Conservation (phyloP, 2,797 vertebrate genomes). For the Miichthys miiuy region DNA sequence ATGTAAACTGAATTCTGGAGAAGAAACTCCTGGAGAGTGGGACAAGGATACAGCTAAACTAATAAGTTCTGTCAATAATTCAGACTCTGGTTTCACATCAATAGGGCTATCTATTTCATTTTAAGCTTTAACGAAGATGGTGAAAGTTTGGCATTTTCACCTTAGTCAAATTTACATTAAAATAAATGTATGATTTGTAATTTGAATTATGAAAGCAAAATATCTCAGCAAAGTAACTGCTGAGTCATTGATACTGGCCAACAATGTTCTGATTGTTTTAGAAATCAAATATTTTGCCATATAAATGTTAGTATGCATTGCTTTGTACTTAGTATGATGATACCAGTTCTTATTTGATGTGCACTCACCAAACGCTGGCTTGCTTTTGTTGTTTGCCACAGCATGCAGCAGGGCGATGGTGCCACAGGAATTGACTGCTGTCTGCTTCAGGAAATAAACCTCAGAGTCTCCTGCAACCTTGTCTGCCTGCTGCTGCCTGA, state of each 20-base stretch:
- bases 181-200: neutral
- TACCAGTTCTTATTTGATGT: neutral
- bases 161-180: neutral
- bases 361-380: slow-evolving; percentile 91
- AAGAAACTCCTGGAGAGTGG: too few species aligned
- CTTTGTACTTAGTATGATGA: neutral
- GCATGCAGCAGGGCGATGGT: slow-evolving; percentile 95
- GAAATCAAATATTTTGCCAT: neutral
- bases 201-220: neutral
- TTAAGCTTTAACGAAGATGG: neutral
- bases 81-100: neutral
- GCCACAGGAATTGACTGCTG: slow-evolving; percentile 93
- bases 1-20: neutral
- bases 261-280: neutral
- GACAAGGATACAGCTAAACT: too few species aligned
- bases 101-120: neutral
- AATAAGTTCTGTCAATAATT: neutral
- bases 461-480: slow-evolving; percentile 86
- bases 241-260: neutral
- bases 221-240: neutral
- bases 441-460: slow-evolving; percentile 96
- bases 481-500: slow-evolving; percentile 91
- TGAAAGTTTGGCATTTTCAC: neutral
- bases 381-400: slow-evolving; percentile 93
- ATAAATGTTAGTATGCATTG: neutral